Evolutionary conservation across 1,140 invertebrate genomes (phyloP), one percentile per base, ranked within the genome.

Genomic region (Scylla paramamosain): DNA sequence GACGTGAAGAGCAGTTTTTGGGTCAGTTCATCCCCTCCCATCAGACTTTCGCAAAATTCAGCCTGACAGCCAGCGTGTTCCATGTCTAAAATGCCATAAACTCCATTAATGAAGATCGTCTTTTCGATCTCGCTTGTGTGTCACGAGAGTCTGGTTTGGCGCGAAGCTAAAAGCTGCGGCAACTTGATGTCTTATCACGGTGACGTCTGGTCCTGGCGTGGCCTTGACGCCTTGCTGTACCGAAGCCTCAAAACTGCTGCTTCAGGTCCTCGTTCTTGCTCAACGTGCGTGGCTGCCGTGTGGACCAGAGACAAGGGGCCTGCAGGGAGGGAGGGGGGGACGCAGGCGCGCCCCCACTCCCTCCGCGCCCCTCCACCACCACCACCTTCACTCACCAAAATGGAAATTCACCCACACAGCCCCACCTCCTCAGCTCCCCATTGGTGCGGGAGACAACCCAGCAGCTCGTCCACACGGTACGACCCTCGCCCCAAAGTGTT

Each of bases 241-340:
- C 52, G 84, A 86, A 86, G 91, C 94, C 91, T 92, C 88, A 88
- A 95, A 95, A 93, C 94, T 95, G 94, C 94, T 92, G 91, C 29
- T 95, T 95, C 91, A 88, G 52, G 91, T 92, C 94, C 94, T 89
- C 46, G 94, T 95, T 95, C 94, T 95, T 95, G 94, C 94, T 95
- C 94, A 95, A 95, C 94, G 86, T 95, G 94, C 91, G 91, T 32
- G 82, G 91, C 48, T 95, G 91, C 94, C 39, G 91, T 77, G 82
- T 95, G 94, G 94, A 88, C 52, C 89, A 91, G 67, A 29, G 14
- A 32, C 14, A 29, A 32, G 91, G 25, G 25, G 59, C 31, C 32
- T 28, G 91, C 12, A 29, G 16, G 52, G 52, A 20, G 32, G 31
- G 91, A n/a, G 28, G 28, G 59, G 46, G 12, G 29, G 82, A 20